A percentile compares a stretch with the other conserved stretches of the same genome.
Conservation (phyloP, 1,140 invertebrate genomes). For the Hyposmocoma kahamanoa region DNA sequence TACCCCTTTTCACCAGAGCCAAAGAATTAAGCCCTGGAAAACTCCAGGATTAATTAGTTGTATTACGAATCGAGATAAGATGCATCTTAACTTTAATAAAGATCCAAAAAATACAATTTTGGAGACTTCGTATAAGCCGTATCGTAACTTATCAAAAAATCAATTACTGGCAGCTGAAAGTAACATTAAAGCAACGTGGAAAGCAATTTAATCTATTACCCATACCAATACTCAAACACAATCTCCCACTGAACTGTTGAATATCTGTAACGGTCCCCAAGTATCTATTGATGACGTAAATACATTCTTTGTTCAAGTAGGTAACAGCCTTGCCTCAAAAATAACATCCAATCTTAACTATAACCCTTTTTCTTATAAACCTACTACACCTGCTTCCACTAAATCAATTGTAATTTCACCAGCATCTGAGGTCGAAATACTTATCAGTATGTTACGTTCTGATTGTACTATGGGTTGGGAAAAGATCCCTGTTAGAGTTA, state of each 20-base stretch:
- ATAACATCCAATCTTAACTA: not conserved
- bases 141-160: slow-evolving; percentile 15
- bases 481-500: slow-evolving; percentile 2
- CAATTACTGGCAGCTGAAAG: slow-evolving; percentile 12
- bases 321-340: slow-evolving; percentile 8
- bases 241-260: not conserved
- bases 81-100: slow-evolving; percentile 13
- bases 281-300: slow-evolving; percentile 2
- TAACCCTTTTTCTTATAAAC: not conserved
- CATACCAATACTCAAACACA: not conserved
- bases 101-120: slow-evolving; percentile 17
- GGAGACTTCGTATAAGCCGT: slow-evolving; percentile 1
- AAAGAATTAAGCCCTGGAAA: slow-evolving; percentile 21
- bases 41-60: slow-evolving; percentile 22
- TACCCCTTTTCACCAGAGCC: too few relatives aligned
- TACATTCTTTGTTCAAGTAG: slow-evolving; percentile 12
- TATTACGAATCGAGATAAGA: slow-evolving; percentile 19
- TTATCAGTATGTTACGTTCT: slow-evolving; percentile 11
- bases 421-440: not conserved
- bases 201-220: slow-evolving; percentile 6
- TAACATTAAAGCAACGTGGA: slow-evolving; percentile 8
- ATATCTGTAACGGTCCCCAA: not conserved
- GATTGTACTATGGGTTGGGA: slow-evolving; percentile 15
- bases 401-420: slow-evolving; percentile 1
- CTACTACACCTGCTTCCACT: not conserved